Base-by-base conservation (phyloP, 2,888 invertebrate genomes). In the Leptogaster cylindrica region DNA sequence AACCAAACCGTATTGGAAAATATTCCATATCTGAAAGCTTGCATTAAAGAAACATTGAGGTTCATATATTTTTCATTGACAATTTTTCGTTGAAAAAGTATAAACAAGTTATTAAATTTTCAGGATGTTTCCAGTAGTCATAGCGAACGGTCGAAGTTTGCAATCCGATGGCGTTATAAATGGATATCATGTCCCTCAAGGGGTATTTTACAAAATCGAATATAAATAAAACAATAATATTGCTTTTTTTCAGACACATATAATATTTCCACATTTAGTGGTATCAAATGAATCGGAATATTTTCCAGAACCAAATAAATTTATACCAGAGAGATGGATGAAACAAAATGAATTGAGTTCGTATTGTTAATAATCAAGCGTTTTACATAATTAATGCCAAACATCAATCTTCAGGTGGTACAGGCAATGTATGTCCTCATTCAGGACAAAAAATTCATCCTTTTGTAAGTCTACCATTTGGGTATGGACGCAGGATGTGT, bases 61-160 rank as follows among this genome's bases (percentile, higher is more conserved):
- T 89, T n/a, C n/a, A n/a, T n/a, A 76, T 76, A 78, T 61, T 63
- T 31, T 51, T 51, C 4, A 51, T 23, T n/a, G n/a, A n/a, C n/a
- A n/a, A n/a, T 48, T 2, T 31, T 33, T 41, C 7, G 16, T 20
- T n/a, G n/a, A 44, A 70, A 31, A 16, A 50, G 31, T 12, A 41
- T 3, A 39, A 58, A 39, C 14, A 25, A 14, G 55, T 36, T 74
- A 75, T 71, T 68, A 73, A 75, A 72, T 64, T 79, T 81, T 61
- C 77, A 90, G 92, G 76, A 88, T 93, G 80, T 90, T 89, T 78
- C 93, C 92, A 6, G 91, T 92, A 12, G 90, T 91, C 71, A 86
- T 91, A 75, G 92, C 92, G 36, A 90, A 92, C 74, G 90, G 90
- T 3, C 84, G 93, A 72, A 89, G 88, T 75, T 84, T 91, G 61